A percentile compares a stretch with the other conserved stretches of the same genome.
These are phyloP conservation scores for Athalia rosae DNA, from an alignment of 2,888 invertebrate genomes.

Conservation along the genomic window DNA sequence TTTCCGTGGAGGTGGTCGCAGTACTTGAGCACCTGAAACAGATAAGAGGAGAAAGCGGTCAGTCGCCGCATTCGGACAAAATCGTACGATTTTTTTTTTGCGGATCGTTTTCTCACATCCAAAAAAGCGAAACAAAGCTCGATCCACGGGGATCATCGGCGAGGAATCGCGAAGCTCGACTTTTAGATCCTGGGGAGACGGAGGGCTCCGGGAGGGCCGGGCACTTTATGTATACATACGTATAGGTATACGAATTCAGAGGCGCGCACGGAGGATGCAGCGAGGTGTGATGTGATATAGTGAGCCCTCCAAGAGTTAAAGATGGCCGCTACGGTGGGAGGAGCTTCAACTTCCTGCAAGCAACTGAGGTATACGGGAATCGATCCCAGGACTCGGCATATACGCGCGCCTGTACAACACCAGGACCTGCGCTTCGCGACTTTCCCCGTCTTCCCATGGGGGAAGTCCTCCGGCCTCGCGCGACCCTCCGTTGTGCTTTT, in stretches of 20 bases:
- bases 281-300: constrained; percentile 71
- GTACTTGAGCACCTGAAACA: constrained; percentile 92
- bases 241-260: constrained; percentile 9
- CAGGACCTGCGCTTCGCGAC: constrained; percentile 65
- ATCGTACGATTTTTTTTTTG: background rate
- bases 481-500: constrained; percentile 52
- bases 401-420: no score
- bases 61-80: background rate
- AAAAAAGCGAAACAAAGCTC: background rate
- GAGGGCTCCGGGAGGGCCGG: constrained; percentile 14
- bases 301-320: constrained; percentile 68
- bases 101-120: background rate
- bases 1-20: constrained; percentile 99
- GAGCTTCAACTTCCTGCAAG: constrained; percentile 62
- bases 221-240: background rate
- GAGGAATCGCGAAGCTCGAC: no score
- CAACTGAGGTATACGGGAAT: constrained; percentile 67
- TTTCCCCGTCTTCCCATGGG: constrained; percentile 31
- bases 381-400: constrained; percentile 68
- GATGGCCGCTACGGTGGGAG: constrained; percentile 73
- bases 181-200: background rate
- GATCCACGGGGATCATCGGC: no score
- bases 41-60: background rate
- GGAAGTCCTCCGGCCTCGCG: constrained; percentile 57
- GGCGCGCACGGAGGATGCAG: constrained; percentile 56